These are phyloP conservation scores for Caenorhabditis sp. DNA, from an alignment of 2,888 invertebrate species.

Conservation along the genomic window DNA sequence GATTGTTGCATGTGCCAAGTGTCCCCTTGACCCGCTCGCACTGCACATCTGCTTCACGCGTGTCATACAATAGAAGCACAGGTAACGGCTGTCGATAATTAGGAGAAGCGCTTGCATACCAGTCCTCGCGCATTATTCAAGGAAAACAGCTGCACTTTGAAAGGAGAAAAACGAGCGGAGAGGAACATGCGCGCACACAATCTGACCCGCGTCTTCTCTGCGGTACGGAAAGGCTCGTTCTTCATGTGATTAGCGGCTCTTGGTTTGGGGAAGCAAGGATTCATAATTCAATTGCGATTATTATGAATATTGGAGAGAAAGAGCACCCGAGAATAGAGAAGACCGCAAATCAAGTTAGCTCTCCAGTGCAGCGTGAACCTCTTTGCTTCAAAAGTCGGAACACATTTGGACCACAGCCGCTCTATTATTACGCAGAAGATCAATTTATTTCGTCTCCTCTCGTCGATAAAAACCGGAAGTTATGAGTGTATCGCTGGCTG, in stretches of 20 bases:
- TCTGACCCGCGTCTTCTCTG: not conserved
- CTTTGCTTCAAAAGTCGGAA: slow-evolving; percentile 26
- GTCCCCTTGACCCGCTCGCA: slow-evolving; percentile 55
- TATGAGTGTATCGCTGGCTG: slow-evolving; percentile 49
- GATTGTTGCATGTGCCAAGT: slow-evolving; percentile 63
- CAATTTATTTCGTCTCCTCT: slow-evolving; percentile 18
- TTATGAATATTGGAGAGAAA: slow-evolving; percentile 38
- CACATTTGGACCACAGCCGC: slow-evolving; percentile 35
- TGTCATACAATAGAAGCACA: slow-evolving; percentile 61
- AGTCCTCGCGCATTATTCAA: slow-evolving; percentile 50
- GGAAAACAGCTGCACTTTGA: slow-evolving; percentile 48
- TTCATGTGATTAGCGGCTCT: slow-evolving; percentile 48
- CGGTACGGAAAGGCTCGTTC: slow-evolving; percentile 10
- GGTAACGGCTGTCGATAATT: slow-evolving; percentile 66
- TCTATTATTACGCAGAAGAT: slow-evolving; percentile 40
- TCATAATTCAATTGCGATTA: slow-evolving; percentile 53
- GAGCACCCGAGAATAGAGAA: slow-evolving; percentile 4
- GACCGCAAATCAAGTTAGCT: slow-evolving; percentile 50
- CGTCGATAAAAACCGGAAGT: slow-evolving; percentile 57
- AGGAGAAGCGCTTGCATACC: slow-evolving; percentile 51
- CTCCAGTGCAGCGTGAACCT: slow-evolving; percentile 48
- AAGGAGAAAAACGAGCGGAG: not conserved
- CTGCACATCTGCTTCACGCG: slow-evolving; percentile 56
- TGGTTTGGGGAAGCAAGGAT: slow-evolving; percentile 3
- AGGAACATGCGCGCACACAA: slow-evolving; percentile 4